Conservation (phyloP, 2,113 vertebrate genomes). For the Damaliscus lunatus region DNA sequence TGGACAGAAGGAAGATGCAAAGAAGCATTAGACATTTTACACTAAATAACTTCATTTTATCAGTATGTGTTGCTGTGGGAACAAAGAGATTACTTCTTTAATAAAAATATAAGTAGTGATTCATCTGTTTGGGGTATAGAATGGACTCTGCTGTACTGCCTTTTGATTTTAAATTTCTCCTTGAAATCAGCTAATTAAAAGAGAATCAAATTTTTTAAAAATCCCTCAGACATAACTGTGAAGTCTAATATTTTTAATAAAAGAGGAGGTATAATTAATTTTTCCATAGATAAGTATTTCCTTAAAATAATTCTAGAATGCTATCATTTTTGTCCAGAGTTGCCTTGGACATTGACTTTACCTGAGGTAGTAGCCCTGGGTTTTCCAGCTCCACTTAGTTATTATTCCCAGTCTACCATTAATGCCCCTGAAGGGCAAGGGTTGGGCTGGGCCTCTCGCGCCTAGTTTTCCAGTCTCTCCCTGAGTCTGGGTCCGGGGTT, state of each 20-base stretch:
- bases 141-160: not conserved
- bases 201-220: not conserved
- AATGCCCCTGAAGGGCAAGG: no score
- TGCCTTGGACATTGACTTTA: not conserved
- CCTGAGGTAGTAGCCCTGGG: not conserved
- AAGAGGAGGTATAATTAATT: not conserved
- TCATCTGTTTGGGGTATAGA: not conserved
- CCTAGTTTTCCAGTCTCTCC: no score
- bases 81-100: not conserved
- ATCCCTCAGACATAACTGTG: not conserved
- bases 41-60: slow-evolving; percentile 12
- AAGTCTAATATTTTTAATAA: not conserved
- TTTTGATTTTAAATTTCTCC: slow-evolving; percentile 12
- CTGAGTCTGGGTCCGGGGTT: no score
- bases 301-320: not conserved
- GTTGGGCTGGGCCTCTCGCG: no score
- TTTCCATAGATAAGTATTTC: not conserved
- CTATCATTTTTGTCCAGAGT: not conserved
- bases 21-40: not conserved
- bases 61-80: not conserved
- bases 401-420: not conserved
- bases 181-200: not conserved
- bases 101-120: not conserved
- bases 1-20: not conserved
- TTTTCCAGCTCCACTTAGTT: not conserved